Evolutionary conservation across 2,888 invertebrate genomes (phyloP), one percentile per base, ranked within the genome.

Genomic region (Octonoba sinensis): DNA sequence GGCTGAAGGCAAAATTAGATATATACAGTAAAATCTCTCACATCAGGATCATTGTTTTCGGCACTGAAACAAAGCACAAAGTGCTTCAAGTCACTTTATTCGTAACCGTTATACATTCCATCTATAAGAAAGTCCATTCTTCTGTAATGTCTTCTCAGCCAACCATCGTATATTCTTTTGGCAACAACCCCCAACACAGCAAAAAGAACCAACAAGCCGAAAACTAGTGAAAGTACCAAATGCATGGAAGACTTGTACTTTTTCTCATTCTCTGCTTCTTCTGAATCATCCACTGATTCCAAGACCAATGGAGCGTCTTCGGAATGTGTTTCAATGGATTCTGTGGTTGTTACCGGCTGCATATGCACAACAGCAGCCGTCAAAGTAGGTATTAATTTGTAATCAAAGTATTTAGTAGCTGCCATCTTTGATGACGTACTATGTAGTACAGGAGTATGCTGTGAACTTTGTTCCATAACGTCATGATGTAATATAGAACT

Each of bases 51-150:
- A 11, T 11, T 36, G 27, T 27, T 36, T 36, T 36, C 36, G 36
- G 36, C 36, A 36, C 36, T 36, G 36, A 36, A 36, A 11, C 8
- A 36, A 8, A 36, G 11, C 36, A 36, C 36, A 8, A 11, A 6
- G 3, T 36, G 36, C 36, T 36, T 6, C 8, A 27, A 36, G 36
- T 36, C 36, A 36, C 36, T 36, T 74, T 59, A 81, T 3, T 54
- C 66, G 47, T 72, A 76, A 3, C 71, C 76, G 22, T 83, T 64
- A 56, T 95, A 95, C 93, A 95, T 95, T 86, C 95, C 95, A 89
- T 95, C 95, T 75, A 95, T 93, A 16, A 95, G 91, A 87, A 94
- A 95, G 89, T 95, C 95, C 95, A 95, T 95, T 87, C 95, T 91
- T 84, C 93, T 92, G 87, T 95, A 95, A 88, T 95, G 95, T 85